Evolutionary conservation across 2,797 vertebrate species (phyloP).

Genomic region (Microctenopoma lineatum): DNA sequence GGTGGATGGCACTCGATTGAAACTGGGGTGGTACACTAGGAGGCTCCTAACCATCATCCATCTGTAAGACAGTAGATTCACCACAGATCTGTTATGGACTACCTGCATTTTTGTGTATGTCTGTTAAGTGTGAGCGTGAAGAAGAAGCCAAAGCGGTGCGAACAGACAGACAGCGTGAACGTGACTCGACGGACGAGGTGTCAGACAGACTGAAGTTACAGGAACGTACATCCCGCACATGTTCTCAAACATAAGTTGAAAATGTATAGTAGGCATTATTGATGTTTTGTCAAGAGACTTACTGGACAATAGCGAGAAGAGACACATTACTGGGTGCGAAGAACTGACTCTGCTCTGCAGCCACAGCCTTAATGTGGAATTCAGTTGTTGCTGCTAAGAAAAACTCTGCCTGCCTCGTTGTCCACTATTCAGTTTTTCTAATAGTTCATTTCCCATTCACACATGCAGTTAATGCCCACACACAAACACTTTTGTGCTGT

Average conservation of each 20-base stretch:
- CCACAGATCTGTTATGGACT: conserved; percentile 17
- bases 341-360: conserved; percentile 2
- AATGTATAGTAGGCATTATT: background rate
- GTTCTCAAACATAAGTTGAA: background rate
- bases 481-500: conserved; percentile 17
- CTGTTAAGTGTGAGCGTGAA: background rate
- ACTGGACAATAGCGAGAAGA: background rate
- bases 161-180: conserved; percentile 37
- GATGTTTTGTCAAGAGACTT: background rate
- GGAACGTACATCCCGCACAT: conserved; percentile 15
- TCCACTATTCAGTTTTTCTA: conserved; percentile 10
- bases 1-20: conserved; percentile 32
- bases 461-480: background rate
- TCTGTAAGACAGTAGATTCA: conserved; percentile 33
- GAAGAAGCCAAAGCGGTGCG: conserved; percentile 22
- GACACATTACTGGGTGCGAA: background rate
- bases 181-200: conserved; percentile 35
- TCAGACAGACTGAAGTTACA: conserved; percentile 43
- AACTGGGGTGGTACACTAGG: conserved; percentile 30
- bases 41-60: conserved; percentile 35
- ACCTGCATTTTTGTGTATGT: background rate
- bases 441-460: conserved; percentile 8
- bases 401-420: background rate
- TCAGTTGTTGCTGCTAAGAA: conserved; percentile 1
- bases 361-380: background rate